Conservation (phyloP, 1,140 invertebrate species). For the Chironomus striatipennis region DNA sequence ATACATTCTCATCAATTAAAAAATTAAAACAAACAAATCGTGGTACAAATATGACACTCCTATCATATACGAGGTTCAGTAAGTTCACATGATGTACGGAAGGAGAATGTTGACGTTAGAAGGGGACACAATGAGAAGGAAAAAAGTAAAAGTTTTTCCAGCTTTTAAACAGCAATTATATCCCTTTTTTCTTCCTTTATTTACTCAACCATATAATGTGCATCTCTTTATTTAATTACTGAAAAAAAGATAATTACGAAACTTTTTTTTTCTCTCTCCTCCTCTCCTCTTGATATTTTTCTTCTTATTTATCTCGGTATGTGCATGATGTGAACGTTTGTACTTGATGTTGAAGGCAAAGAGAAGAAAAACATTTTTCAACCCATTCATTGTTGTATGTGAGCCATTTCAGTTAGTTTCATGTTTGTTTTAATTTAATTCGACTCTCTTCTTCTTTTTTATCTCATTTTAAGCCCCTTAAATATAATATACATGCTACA, state of each 20-base stretch:
- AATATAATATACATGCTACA: neutral
- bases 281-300: neutral
- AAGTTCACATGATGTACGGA: too few relatives aligned
- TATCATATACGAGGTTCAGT: too few relatives aligned
- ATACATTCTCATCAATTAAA: too few relatives aligned
- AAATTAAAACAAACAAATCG: too few relatives aligned
- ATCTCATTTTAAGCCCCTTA: neutral
- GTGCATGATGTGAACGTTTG: neutral
- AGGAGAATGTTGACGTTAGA: too few relatives aligned
- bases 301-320: too few relatives aligned
- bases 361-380: neutral
- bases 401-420: neutral
- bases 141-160: conserved; percentile 15
- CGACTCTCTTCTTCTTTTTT: neutral
- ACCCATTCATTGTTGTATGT: neutral
- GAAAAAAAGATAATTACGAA: conserved; percentile 11
- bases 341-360: neutral
- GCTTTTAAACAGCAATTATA: conserved; percentile 22
- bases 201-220: conserved; percentile 22
- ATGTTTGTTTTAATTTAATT: conserved; percentile 24
- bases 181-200: neutral
- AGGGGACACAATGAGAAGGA: neutral
- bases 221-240: conserved; percentile 23
- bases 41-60: too few relatives aligned
- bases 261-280: neutral